Evolutionary conservation across 2,888 invertebrate species (phyloP), one percentile per base, ranked within the genome.

Genomic region (Cryptus armator): DNA sequence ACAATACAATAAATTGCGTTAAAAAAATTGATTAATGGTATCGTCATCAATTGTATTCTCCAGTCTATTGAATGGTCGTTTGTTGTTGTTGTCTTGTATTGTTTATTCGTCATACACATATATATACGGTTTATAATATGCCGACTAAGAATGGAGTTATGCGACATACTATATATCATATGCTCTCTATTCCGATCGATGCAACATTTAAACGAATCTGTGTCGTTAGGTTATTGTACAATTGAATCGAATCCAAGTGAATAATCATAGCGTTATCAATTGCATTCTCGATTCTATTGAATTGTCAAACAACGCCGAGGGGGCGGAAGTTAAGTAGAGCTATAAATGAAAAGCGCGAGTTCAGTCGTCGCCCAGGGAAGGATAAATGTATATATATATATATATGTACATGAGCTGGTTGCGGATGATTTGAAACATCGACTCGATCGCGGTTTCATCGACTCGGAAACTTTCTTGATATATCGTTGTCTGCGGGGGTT

Each of bases 401-500:
- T n/a, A n/a, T 3, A 16, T 6, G 3, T 16, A 53, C 14, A 62
- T 14, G 29, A 6, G 14, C 14, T 81, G 19, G 44, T 75, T 46
- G 67, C 56, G 71, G 70, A 79, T 85, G 66, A 67, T 82, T 82
- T 76, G 79, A 85, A 79, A 79, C 85, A 82, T 79, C 59, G 85
- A 51, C 70, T 48, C 82, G 85, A 82, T 85, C 85, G 85, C 66
- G 82, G 82, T 85, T 85, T 85, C 82, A 84, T 82, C 86, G 86
- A 83, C 87, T 85, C 83, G 77, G 77, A 86, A 90, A 89, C 84
- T 90, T 89, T 90, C 85, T 86, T 90, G 90, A 90, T 88, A 89
- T 89, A 90, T 90, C 84, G 85, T 82, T 64, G 66, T 79, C 59
- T 66, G 56, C 46, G 76, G 67, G 19, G 87, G 75, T 81, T 84